These are phyloP conservation scores for Lanius collurio DNA, from an alignment of 2,113 vertebrate species.

Conservation along the genomic window DNA sequence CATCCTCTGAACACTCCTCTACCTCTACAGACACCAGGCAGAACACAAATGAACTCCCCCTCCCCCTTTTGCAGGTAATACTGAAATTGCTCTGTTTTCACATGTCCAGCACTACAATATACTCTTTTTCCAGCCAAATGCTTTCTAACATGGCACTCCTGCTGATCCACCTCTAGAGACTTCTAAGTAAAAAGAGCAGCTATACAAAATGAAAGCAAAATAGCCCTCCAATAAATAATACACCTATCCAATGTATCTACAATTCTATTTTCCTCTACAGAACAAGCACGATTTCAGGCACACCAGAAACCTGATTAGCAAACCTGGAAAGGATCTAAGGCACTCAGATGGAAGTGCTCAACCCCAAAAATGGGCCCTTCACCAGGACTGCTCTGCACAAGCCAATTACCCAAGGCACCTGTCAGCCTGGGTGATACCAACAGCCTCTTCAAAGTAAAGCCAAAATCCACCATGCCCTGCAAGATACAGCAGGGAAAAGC, in stretches of 20 bases:
- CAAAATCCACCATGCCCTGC: neutral
- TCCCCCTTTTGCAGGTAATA: neutral
- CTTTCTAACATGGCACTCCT: neutral
- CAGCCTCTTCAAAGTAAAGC: neutral
- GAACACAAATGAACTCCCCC: neutral
- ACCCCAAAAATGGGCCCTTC: neutral
- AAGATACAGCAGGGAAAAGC: neutral
- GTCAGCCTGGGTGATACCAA: neutral
- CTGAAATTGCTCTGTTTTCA: neutral
- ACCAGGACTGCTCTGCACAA: neutral
- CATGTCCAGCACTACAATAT: neutral
- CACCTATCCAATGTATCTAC: neutral
- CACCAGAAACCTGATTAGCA: neutral
- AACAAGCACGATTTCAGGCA: neutral
- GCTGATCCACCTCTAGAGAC: neutral
- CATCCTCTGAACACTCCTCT: neutral
- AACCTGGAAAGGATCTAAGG: neutral
- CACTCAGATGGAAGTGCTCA: neutral
- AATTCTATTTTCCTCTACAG: neutral
- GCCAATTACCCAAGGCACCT: neutral
- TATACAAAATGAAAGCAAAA: slow-evolving; percentile 34
- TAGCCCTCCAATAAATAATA: neutral
- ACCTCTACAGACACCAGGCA: neutral
- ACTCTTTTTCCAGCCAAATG: neutral
- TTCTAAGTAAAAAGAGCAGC: neutral